phyloP scores from a whole-genome alignment of 2,888 invertebrate genomes.

The Eristalinus aeneus region DNA sequence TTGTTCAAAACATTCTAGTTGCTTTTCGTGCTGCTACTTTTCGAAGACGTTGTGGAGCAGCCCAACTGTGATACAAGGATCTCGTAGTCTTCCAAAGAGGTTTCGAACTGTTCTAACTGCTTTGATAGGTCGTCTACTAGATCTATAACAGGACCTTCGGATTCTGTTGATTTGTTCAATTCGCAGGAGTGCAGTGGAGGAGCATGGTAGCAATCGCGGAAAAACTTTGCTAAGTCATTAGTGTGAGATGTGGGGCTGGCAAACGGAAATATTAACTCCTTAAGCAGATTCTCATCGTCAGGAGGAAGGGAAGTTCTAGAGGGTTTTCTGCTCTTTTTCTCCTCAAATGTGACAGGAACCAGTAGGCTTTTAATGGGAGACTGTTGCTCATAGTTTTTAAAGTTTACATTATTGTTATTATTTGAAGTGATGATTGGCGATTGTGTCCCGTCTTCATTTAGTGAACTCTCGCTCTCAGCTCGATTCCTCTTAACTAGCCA shows the following conservation, averaged over 20 bases:
- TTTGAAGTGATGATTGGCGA: conserved; percentile 42
- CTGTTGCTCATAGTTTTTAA: conserved; percentile 71
- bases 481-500: conserved; percentile 79
- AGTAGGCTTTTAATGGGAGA: conserved; percentile 78
- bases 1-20: conserved; percentile 36
- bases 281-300: conserved; percentile 80
- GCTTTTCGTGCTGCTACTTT: conserved; percentile 76
- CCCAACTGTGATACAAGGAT: conserved; percentile 79
- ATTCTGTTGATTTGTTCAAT: conserved; percentile 18
- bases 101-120: conserved; percentile 80
- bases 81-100: conserved; percentile 80
- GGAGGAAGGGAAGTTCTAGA: conserved; percentile 70
- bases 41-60: conserved; percentile 76
- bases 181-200: conserved; percentile 76
- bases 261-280: conserved; percentile 81
- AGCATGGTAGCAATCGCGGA: conserved; percentile 80
- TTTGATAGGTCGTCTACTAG: conserved; percentile 79
- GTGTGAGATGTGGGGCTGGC: conserved; percentile 80
- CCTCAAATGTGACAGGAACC: conserved; percentile 73
- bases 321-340: conserved; percentile 44
- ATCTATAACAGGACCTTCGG: conserved; percentile 45
- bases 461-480: conserved; percentile 72
- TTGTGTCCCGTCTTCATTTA: conserved; percentile 55
- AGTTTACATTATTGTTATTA: conserved; percentile 71
- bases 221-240: conserved; percentile 80